Conservation (phyloP, 2,797 vertebrate species). For the Onychomys leucogaster region DNA sequence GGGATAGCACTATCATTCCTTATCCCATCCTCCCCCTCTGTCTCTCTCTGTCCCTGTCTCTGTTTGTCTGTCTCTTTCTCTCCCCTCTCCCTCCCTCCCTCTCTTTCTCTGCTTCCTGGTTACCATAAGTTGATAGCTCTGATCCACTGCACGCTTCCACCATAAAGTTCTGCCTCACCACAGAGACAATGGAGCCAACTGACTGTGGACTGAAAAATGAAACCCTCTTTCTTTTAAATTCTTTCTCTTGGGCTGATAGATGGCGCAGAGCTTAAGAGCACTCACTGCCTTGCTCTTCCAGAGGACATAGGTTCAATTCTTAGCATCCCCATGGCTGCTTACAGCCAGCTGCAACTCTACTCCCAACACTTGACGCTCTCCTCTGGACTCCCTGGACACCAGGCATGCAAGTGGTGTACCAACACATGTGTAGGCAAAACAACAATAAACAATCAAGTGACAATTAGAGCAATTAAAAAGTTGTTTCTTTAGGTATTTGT, state of each 20-base stretch:
- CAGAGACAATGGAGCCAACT: neutral
- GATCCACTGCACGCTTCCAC: neutral
- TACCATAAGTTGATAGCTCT: neutral
- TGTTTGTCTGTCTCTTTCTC: neutral
- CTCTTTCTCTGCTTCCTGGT: neutral
- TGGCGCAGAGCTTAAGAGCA: neutral
- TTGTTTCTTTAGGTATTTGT: neutral
- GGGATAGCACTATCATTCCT: neutral
- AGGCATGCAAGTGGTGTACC: neutral
- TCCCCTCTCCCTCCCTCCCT: too few species aligned
- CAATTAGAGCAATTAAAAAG: neutral
- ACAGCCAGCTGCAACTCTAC: neutral
- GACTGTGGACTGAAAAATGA: neutral
- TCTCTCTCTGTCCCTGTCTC: neutral
- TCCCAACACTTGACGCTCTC: neutral
- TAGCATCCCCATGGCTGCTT: neutral
- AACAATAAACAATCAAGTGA: neutral
- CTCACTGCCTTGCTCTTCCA: too few species aligned
- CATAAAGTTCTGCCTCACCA: neutral
- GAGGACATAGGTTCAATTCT: neutral
- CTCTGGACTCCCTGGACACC: neutral
- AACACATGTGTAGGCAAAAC: too few species aligned
- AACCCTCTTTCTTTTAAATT: neutral
- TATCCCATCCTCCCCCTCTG: too few species aligned
- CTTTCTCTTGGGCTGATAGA: neutral